These are phyloP conservation scores for Nilaparvata lugens DNA, from an alignment of 1,140 invertebrate species.

Conservation along the genomic window DNA sequence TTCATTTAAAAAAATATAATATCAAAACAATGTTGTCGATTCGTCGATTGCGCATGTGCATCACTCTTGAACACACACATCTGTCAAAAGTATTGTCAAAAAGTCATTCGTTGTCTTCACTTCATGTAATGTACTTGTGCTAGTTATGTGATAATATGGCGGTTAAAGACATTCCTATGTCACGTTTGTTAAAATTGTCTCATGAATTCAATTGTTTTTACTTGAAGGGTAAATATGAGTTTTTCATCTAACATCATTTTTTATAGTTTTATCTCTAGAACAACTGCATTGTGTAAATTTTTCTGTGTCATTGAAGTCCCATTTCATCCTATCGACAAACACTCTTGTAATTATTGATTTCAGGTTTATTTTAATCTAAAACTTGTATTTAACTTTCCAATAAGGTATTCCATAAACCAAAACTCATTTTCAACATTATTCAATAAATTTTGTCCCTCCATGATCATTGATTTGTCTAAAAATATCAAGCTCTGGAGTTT, in stretches of 20 bases:
- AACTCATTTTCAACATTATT: no score
- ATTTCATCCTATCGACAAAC: background rate
- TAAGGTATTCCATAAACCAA: background rate
- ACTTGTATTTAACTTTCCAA: background rate
- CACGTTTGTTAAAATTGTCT: conserved; percentile 51
- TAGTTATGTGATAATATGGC: conserved; percentile 2
- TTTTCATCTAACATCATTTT: conserved; percentile 1
- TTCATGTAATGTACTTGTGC: background rate
- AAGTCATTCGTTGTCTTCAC: no score
- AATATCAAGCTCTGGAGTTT: no score
- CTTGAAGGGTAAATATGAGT: conserved; percentile 54
- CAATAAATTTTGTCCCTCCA: no score
- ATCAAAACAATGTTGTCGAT: no score
- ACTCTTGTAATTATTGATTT: background rate
- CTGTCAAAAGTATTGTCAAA: no score
- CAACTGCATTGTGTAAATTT: conserved; percentile 32
- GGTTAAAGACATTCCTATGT: conserved; percentile 14
- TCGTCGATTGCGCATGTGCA: no score
- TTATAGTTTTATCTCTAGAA: conserved; percentile 22
- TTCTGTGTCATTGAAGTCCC: background rate
- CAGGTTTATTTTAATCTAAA: background rate
- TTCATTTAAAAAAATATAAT: no score
- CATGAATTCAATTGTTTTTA: conserved; percentile 81
- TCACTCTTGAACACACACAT: no score
- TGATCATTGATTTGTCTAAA: no score